Evolutionary conservation across 53 echinoderm and acorn worm genomes (phyloP), one percentile per base, ranked within the genome.

Genomic region (Mesocentrotus franciscanus): DNA sequence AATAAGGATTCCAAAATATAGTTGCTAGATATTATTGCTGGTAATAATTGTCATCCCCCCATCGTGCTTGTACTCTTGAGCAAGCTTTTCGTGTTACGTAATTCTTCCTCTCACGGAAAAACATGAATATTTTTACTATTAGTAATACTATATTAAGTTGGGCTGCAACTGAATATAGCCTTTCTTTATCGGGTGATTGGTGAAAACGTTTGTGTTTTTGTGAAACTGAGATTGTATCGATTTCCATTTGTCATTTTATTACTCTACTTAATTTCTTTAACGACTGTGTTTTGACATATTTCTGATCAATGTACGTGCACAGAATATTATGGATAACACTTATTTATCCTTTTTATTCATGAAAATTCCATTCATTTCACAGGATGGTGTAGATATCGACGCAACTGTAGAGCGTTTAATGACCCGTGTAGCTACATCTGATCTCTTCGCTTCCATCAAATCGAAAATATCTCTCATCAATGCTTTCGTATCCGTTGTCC

Each of bases 351-450:
- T n/a, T 56, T 85, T 57, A 56, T 57, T 85, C 17, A 56, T 85
- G 56, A 56, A 26, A 57, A n/a, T 79, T 39, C 11, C 1, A 56
- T 91, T 36, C 30, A 24, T 64, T 91, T 91, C 35, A 20, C 10
- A 91, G 91, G 91, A 66, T 91, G 91, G 91, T 32, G 61, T 91
- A 58, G 16, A 91, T 34, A 18, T 91, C 1, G 85, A 85, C 56
- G 56, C 13, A 10, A 39, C 57, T 85, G 58, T 57, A 27, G 57
- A 85, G 1, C 24, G 58, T 10, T 85, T 85, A 24, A 12, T 85
- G 85, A 26, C n/a, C 56, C 56, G 58, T 57, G 85, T n/a, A 3
- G 85, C 57, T 58, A 24, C 24, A 27, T 56, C 85, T 57, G 11
- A n/a, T 58, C 24, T 36, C 83, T 17, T 49, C 27, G 58, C 85